Evolutionary conservation across 2,113 vertebrate genomes (phyloP).

Genomic region (Copsychus sechellarum): DNA sequence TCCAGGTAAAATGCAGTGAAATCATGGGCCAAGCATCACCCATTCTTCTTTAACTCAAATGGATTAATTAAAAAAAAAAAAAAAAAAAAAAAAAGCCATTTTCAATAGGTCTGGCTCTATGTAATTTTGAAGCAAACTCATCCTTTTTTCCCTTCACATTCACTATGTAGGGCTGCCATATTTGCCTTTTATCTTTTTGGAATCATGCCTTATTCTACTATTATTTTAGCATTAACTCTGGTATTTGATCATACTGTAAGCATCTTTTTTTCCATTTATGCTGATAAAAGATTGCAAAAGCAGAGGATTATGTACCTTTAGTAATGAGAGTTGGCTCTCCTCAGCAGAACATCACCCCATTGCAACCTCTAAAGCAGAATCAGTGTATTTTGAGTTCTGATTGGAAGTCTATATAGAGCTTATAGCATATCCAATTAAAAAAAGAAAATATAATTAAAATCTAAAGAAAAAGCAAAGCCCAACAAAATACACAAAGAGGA

Average conservation of each 20-base stretch:
- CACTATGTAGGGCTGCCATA: not conserved
- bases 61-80: rapidly evolving
- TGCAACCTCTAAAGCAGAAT: too few relatives aligned
- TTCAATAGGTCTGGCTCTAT: not conserved
- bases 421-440: not conserved
- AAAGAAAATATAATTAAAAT: not conserved
- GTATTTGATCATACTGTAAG: not conserved
- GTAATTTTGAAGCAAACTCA: not conserved
- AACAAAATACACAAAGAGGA: rapidly evolving
- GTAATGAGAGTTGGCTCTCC: not conserved
- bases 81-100: rapidly evolving
- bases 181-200: not conserved
- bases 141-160: not conserved
- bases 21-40: rapidly evolving
- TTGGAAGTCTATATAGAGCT: not conserved
- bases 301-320: not conserved
- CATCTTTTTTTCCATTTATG: not conserved
- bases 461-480: not conserved
- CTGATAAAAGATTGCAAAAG: not conserved
- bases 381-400: not conserved
- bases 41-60: not conserved
- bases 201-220: not conserved
- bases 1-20: not conserved
- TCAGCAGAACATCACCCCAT: not conserved
- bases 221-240: not conserved